Evolutionary conservation across 2,113 vertebrate species (phyloP).

Genomic region (Eulemur rufifrons): DNA sequence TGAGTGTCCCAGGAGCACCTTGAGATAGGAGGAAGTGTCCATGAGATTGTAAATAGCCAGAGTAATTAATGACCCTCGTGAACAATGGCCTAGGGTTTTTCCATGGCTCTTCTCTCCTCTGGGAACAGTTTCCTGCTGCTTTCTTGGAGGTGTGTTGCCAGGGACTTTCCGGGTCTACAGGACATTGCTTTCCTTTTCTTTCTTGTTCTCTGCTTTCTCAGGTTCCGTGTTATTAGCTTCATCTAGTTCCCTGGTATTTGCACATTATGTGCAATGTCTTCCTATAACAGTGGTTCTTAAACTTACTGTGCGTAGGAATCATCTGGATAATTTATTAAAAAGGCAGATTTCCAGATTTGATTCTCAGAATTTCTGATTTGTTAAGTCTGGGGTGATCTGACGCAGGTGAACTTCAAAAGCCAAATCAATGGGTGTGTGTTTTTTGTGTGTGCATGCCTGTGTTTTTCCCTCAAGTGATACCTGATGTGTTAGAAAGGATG

Average conservation of each 20-base stretch:
- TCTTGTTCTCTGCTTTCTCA: slow-evolving; percentile 28
- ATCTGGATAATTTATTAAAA: background rate
- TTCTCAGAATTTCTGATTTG: slow-evolving; percentile 31
- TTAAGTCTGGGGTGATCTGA: background rate
- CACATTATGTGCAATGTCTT: background rate
- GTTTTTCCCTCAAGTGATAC: background rate
- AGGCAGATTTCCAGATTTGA: background rate
- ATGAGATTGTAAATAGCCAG: background rate
- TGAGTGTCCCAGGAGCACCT: slow-evolving; percentile 15
- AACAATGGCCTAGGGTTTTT: slow-evolving; percentile 74
- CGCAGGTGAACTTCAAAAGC: slow-evolving; percentile 12
- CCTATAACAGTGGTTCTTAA: background rate
- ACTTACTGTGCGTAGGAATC: background rate
- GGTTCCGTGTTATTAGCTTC: slow-evolving; percentile 24
- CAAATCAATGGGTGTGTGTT: background rate
- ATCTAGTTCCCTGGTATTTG: background rate
- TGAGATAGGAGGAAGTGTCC: slow-evolving; percentile 58
- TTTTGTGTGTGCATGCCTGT: background rate
- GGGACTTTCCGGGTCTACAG: slow-evolving; percentile 69
- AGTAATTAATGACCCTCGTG: slow-evolving; percentile 49
- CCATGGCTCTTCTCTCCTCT: slow-evolving; percentile 57
- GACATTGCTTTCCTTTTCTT: slow-evolving; percentile 55
- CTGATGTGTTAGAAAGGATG: background rate
- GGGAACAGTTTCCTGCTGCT: slow-evolving; percentile 67
- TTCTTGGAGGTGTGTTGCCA: slow-evolving; percentile 69